Evolutionary conservation across 1,140 invertebrate genomes (phyloP).

Genomic region (Popillia japonica): DNA sequence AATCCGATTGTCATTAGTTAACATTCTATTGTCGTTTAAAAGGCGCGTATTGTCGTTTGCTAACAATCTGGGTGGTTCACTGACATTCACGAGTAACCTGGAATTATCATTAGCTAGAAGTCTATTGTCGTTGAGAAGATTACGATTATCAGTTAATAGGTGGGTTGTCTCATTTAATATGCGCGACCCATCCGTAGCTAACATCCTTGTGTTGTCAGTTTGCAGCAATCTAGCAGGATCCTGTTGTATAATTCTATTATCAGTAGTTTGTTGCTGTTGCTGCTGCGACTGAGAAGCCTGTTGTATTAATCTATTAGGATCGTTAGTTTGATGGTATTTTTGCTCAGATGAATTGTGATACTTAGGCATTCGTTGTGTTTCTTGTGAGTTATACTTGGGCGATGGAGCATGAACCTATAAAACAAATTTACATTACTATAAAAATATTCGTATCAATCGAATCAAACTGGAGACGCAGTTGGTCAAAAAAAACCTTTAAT

Average conservation of each 20-base stretch:
- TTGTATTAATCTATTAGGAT: slow-evolving; percentile 14
- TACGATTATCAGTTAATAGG: slow-evolving; percentile 51
- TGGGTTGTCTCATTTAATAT: slow-evolving; percentile 53
- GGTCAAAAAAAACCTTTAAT: not conserved
- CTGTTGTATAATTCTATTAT: slow-evolving; percentile 50
- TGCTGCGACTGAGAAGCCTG: slow-evolving; percentile 38
- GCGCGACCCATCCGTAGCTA: slow-evolving; percentile 49
- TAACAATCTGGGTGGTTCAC: slow-evolving; percentile 52
- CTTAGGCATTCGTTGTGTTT: slow-evolving; percentile 42
- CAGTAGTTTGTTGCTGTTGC: slow-evolving; percentile 29
- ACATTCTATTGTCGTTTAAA: slow-evolving; percentile 51
- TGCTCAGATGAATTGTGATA: slow-evolving; percentile 44
- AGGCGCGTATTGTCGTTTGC: slow-evolving; percentile 53
- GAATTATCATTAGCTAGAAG: slow-evolving; percentile 48
- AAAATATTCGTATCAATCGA: not conserved
- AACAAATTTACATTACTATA: not conserved
- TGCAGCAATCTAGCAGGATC: slow-evolving; percentile 50
- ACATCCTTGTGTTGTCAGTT: slow-evolving; percentile 48
- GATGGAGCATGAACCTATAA: slow-evolving; percentile 52
- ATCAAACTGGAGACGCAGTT: not conserved
- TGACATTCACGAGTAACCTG: slow-evolving; percentile 53
- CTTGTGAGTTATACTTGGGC: slow-evolving; percentile 52
- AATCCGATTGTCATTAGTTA: slow-evolving; percentile 54
- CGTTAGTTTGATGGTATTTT: slow-evolving; percentile 44
- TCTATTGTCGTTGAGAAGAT: slow-evolving; percentile 47